A percentile compares a stretch with the other conserved stretches of the same genome.
Evolutionary conservation across 2,797 vertebrate species (phyloP).

Genomic region (Characodon lateralis): DNA sequence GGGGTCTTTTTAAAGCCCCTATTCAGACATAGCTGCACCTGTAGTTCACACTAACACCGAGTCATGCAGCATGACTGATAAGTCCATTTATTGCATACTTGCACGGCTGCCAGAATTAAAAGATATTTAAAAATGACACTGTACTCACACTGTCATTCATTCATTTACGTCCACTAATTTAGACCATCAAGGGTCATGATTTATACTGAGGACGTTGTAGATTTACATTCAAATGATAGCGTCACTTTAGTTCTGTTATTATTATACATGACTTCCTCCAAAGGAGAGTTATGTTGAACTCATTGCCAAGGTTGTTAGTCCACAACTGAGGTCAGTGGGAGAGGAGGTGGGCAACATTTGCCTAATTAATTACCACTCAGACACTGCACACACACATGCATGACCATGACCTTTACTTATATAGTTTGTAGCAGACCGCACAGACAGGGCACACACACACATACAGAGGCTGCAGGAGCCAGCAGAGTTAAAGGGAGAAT

Average conservation of each 20-base stretch:
- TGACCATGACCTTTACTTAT: conserved; percentile 77
- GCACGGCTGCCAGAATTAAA: conserved; percentile 30
- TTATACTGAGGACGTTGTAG: conserved; percentile 21
- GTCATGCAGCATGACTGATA: neutral
- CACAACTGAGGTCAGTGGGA: conserved; percentile 82
- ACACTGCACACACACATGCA: conserved; percentile 37
- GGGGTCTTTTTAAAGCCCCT: neutral
- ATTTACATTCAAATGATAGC: conserved; percentile 50
- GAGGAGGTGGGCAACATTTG: conserved; percentile 66
- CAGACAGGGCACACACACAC: conserved; percentile 43
- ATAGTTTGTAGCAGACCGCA: conserved; percentile 70
- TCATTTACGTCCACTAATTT: conserved; percentile 44
- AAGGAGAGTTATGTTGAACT: conserved; percentile 78
- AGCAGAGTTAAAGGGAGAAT: conserved; percentile 68
- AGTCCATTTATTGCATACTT: neutral
- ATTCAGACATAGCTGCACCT: neutral
- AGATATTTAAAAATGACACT: neutral
- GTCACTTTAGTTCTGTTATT: conserved; percentile 30
- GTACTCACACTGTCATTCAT: conserved; percentile 26
- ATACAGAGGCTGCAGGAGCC: conserved; percentile 37
- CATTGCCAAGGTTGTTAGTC: conserved; percentile 83
- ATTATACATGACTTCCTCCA: conserved; percentile 52
- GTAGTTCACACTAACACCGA: neutral
- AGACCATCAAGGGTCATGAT: conserved; percentile 29
- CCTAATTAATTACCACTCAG: conserved; percentile 77